Evolutionary conservation across 2,888 invertebrate species (phyloP).

Genomic region (Meiosimyza platycephala): DNA sequence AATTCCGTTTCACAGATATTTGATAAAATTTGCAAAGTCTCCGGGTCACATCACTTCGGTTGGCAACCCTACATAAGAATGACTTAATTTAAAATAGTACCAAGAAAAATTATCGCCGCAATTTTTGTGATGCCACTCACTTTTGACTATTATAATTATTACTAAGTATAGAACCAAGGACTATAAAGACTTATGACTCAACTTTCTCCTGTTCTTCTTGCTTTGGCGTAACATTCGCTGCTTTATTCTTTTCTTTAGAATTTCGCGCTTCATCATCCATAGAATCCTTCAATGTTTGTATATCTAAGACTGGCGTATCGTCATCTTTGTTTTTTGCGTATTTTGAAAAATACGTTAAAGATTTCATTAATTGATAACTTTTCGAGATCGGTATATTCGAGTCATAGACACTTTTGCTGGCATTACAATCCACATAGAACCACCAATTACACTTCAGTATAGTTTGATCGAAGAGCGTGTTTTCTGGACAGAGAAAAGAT

Average conservation of each 20-base stretch:
- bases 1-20: too few relatives aligned
- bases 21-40: too few relatives aligned
- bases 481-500: conserved; percentile 91
- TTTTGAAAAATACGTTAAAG: conserved; percentile 87
- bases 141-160: neutral
- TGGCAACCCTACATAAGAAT: too few relatives aligned
- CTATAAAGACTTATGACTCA: conserved; percentile 14
- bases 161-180: neutral
- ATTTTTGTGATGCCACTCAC: neutral
- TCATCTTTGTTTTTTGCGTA: conserved; percentile 74
- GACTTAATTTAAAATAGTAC: too few relatives aligned
- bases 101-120: too few relatives aligned
- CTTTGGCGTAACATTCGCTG: conserved; percentile 40
- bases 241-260: neutral
- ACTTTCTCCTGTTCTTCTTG: conserved; percentile 36
- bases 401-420: conserved; percentile 83
- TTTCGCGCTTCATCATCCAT: conserved; percentile 51
- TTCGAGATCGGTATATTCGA: conserved; percentile 92
- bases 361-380: conserved; percentile 92
- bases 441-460: conserved; percentile 94
- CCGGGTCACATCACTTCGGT: too few relatives aligned
- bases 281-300: conserved; percentile 57
- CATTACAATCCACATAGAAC: conserved; percentile 92
- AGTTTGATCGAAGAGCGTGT: conserved; percentile 90
- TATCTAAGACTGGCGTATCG: conserved; percentile 53